Evolutionary conservation across 2,797 vertebrate genomes (phyloP), one percentile per base, ranked within the genome.

Genomic region (Alosa sapidissima): DNA sequence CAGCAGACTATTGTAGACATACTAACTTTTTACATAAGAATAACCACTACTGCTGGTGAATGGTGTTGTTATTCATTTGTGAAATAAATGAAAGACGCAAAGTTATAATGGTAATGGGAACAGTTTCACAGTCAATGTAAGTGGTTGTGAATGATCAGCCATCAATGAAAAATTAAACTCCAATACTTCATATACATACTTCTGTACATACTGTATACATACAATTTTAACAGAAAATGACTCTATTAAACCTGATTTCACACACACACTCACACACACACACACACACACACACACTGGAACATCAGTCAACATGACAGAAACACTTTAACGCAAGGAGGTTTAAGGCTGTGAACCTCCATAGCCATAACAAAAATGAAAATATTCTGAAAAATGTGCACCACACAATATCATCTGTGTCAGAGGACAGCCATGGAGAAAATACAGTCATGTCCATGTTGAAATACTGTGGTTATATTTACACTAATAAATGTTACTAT

Each of bases 161-260:
- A 78, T 78, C 36, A 21, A 9, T 45, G 16, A 47, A 78, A 78
- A 78, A 45, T 19, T 0, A 24, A 8, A 62, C n/a, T 49, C 48
- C 48, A 14, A 8, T 60, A 60, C 55, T 58, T 24, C 58, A 62
- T 58, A 21, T 58, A 21, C 55, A 21, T 58, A 16, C 7, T 7
- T 78, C 72, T 78, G 36, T 78, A 45, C 72, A 78, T 47, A n/a
- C n/a, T n/a, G n/a, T n/a, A 41, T 2, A 3, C 36, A 41, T 4
- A 75, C 36, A 62, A 62, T 62, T 9, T 5, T 1, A 24, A 24
- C 58, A 24, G n/a, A 62, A 24, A 62, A n/a, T 9, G 19, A 33
- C 36, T 75, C 36, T 45, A 75, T 41, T 75, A 75, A 45, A 75
- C 48, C 60, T 48, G 28, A 87, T 81, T 60, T 54, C 60, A 62